A percentile compares a stretch with the other conserved stretches of the same genome.
These are phyloP conservation scores for Sogatella furcifera DNA, from an alignment of 1,140 invertebrate species.

Conservation along the genomic window DNA sequence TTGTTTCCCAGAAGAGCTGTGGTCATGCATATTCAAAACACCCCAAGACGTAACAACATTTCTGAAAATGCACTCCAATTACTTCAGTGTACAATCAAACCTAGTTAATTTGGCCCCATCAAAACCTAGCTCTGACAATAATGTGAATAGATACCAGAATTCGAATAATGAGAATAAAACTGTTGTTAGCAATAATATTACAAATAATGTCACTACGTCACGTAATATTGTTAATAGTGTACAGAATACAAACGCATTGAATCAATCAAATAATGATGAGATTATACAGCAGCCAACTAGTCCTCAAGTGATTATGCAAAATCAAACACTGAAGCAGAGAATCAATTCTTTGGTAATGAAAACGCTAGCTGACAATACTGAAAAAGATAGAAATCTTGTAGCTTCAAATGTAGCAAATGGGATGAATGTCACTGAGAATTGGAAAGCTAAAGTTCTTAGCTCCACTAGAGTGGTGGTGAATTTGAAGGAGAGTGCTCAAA, in stretches of 20 bases:
- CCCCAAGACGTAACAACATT: constrained; percentile 77
- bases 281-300: constrained; percentile 18
- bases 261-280: constrained; percentile 9
- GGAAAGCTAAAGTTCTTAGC: constrained; percentile 70
- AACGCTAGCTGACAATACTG: constrained; percentile 80
- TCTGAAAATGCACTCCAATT: constrained; percentile 78
- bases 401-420: constrained; percentile 32
- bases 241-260: constrained; percentile 8
- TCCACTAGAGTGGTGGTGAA: constrained; percentile 66
- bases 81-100: constrained; percentile 82
- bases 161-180: constrained; percentile 21
- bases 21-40: constrained; percentile 75
- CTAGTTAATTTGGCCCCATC: constrained; percentile 54
- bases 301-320: constrained; percentile 34
- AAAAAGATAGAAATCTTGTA: constrained; percentile 53
- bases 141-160: constrained; percentile 12
- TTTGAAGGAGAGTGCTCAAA: constrained; percentile 59
- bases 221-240: constrained; percentile 4
- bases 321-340: constrained; percentile 70
- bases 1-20: constrained; percentile 62
- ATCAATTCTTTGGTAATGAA: constrained; percentile 80
- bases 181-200: background rate
- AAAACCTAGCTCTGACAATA: background rate
- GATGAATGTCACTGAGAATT: constrained; percentile 45
- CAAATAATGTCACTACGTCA: constrained; percentile 2